These are phyloP conservation scores for Carposina sasakii DNA, from an alignment of 1,140 invertebrate species.

Conservation along the genomic window DNA sequence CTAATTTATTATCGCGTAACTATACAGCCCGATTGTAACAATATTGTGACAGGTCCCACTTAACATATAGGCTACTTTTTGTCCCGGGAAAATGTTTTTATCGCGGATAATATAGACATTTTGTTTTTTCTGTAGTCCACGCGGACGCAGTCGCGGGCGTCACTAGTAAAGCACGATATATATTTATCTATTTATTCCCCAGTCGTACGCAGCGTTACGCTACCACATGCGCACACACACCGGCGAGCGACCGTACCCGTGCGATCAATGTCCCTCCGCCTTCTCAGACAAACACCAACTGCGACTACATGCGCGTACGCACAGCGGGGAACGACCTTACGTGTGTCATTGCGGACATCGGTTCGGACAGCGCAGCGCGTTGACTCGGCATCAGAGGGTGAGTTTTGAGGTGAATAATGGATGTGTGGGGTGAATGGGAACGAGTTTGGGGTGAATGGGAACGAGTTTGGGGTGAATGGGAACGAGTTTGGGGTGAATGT, in stretches of 20 bases:
- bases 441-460: not conserved
- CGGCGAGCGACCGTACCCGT: constrained; percentile 36
- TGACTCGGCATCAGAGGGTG: constrained; percentile 43
- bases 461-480: not conserved
- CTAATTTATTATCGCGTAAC: no score
- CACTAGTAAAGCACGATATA: no score
- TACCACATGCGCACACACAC: constrained; percentile 44
- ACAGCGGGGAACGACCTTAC: constrained; percentile 42
- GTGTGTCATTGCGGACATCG: constrained; percentile 31
- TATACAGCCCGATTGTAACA: no score
- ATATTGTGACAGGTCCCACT: no score
- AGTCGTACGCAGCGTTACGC: constrained; percentile 37
- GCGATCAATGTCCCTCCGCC: no score
- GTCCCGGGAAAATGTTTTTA: no score
- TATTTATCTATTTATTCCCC: constrained; percentile 9
- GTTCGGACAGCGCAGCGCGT: constrained; percentile 44
- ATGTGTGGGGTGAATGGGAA: not conserved
- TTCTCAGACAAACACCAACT: not conserved
- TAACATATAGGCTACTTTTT: no score
- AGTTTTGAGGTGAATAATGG: constrained; percentile 5
- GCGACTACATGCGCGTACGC: constrained; percentile 30
- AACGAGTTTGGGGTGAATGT: constrained; percentile 1
- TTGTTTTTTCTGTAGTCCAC: no score
- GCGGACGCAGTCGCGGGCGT: no score
- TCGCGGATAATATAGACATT: no score